phyloP scores from a whole-genome alignment of 2,888 invertebrate genomes.

The Gastrophysa polygoni region DNA sequence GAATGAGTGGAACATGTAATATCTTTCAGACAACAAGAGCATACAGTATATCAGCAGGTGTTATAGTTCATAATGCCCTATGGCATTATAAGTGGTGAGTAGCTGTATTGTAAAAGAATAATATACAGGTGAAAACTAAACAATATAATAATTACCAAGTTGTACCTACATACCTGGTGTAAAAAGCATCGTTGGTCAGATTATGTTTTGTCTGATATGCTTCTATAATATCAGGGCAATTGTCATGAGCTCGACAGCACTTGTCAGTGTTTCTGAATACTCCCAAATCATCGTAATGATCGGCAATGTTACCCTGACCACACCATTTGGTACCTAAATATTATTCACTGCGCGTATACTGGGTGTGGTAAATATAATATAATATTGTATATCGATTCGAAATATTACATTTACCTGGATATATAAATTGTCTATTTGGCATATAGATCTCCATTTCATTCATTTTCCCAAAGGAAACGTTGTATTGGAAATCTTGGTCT shows the following conservation, averaged over 20 bases:
- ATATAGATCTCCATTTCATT: constrained; percentile 30
- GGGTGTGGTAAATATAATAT: no score
- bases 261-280: constrained; percentile 66
- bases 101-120: no score
- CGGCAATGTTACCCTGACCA: constrained; percentile 72
- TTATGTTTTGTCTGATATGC: constrained; percentile 48
- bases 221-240: constrained; percentile 67
- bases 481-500: constrained; percentile 31
- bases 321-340: constrained; percentile 79
- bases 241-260: constrained; percentile 77
- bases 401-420: constrained; percentile 38
- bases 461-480: constrained; percentile 29
- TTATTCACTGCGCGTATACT: background rate
- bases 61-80: no score
- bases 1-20: no score
- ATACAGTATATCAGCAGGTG: no score
- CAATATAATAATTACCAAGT: no score
- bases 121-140: no score
- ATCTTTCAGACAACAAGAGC: no score
- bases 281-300: constrained; percentile 70
- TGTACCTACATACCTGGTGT: constrained; percentile 50
- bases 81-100: no score
- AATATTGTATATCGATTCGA: no score
- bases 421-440: constrained; percentile 46
- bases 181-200: constrained; percentile 51